Evolutionary conservation across 92 coral and sea anemone species (phyloP), one percentile per base, ranked within the genome.

Genomic region (Micromussa lordhowensis): DNA sequence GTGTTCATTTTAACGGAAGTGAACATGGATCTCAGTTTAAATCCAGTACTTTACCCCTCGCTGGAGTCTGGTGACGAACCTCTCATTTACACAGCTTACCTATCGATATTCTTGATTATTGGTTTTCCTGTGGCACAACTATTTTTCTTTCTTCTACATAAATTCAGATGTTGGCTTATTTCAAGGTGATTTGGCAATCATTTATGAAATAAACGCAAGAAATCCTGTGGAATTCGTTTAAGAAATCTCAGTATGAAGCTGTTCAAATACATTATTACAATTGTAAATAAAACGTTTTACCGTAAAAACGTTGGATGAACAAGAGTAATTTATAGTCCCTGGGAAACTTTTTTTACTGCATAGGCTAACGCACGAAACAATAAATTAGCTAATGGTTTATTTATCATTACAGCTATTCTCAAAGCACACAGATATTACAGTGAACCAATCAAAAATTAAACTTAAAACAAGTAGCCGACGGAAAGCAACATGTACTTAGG

Each of bases 111-210:
- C 61, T 80, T 95, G 78, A 78, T 93, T 13, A 95, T 80, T 64
- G 98, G 98, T 0, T 91, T 87, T 44, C 89, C 92, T 35, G 91
- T 93, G 87, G 92, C 98, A 24, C 98, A 95, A 77, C 29, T 88
- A 13, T 36, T 95, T 24, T 95, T 91, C 79, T 93, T 88, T 87
- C 59, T 95, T 69, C 30, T 95, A 86, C 92, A 93, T 77, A 91
- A 86, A 85, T 15, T 90, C 40, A 70, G 98, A 74, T 84, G 86
- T 24, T 59, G 77, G 18, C 80, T 91, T 21, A 73, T 81, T 18
- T 82, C 89, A 9, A 70, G 77, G 24, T 79, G 54, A 80, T 28
- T n/a, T 48, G 34, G 26, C 26, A 29, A 18, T 80, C 29, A 17
- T 77, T 24, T 15, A 24, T 5, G 11, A 9, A 44, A 44, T 44